Conservation (phyloP, 2,888 invertebrate species). For the Orchestes rusci region DNA sequence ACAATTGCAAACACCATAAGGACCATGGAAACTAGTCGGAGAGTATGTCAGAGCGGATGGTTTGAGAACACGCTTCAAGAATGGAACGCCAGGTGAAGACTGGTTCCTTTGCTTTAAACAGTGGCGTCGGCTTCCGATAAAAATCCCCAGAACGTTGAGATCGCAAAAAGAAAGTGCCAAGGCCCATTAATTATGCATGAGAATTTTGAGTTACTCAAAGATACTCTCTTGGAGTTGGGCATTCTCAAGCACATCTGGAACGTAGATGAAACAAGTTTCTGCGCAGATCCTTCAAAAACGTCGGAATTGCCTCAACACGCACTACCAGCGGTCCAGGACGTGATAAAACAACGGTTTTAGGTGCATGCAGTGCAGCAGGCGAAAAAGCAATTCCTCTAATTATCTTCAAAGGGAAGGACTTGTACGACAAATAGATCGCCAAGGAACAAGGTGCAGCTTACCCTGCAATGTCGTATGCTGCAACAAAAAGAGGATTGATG, state of each 20-base stretch:
- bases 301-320: background rate
- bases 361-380: slow-evolving; percentile 29
- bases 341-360: slow-evolving; percentile 5
- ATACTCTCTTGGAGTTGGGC: slow-evolving; percentile 10
- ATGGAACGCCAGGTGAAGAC: background rate
- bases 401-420: slow-evolving; percentile 35
- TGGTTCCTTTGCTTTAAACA: too few species aligned
- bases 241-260: slow-evolving; percentile 15
- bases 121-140: slow-evolving; percentile 29
- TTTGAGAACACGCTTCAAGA: slow-evolving; percentile 5
- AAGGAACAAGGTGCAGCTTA: slow-evolving; percentile 27
- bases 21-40: slow-evolving; percentile 3
- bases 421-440: slow-evolving; percentile 37
- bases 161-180: slow-evolving; percentile 26
- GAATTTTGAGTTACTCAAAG: slow-evolving; percentile 11
- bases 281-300: slow-evolving; percentile 21
- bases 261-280: slow-evolving; percentile 19
- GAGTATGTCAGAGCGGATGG: slow-evolving; percentile 4
- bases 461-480: slow-evolving; percentile 30
- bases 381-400: slow-evolving; percentile 36
- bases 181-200: slow-evolving; percentile 25
- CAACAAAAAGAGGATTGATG: slow-evolving; percentile 36
- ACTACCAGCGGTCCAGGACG: slow-evolving; percentile 6
- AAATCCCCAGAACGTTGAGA: slow-evolving; percentile 28
- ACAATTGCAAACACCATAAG: slow-evolving; percentile 2